A percentile compares a stretch with the other conserved stretches of the same genome.
phyloP scores from a whole-genome alignment of 1,140 invertebrate species.

The Lepidurus couesii region DNA sequence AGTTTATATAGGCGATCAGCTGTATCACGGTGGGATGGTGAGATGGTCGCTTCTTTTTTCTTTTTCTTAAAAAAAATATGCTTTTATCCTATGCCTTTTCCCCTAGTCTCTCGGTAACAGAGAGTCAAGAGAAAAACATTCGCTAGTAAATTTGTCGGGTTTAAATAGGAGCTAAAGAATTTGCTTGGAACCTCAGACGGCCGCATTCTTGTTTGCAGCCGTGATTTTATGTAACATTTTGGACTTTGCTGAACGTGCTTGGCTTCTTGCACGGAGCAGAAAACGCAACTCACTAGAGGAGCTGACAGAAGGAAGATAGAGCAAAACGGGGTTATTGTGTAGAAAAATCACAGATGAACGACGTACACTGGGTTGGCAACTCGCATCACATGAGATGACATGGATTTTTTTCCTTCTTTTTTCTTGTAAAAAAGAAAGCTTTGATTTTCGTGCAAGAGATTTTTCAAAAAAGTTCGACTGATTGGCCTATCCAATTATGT shows the following conservation, averaged over 20 bases:
- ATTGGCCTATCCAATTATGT: too few relatives aligned
- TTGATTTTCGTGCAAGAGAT: conserved; percentile 12
- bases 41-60: not conserved
- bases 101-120: too few relatives aligned
- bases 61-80: not conserved
- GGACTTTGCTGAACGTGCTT: not conserved
- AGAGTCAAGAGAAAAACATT: too few relatives aligned
- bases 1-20: not conserved
- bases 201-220: too few relatives aligned
- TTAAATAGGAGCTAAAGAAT: too few relatives aligned
- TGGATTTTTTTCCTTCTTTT: conserved; percentile 11
- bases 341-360: conserved; percentile 16
- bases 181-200: too few relatives aligned
- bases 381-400: conserved; percentile 21
- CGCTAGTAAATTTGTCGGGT: too few relatives aligned
- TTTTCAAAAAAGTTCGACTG: not conserved
- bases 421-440: not conserved
- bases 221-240: too few relatives aligned
- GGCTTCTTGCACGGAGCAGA: not conserved
- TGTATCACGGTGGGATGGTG: not conserved
- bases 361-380: conserved; percentile 20
- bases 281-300: not conserved
- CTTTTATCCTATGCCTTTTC: not conserved
- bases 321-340: not conserved
- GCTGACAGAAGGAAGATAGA: not conserved